Conservation (phyloP, 2,888 invertebrate species). For the Mantis religiosa region DNA sequence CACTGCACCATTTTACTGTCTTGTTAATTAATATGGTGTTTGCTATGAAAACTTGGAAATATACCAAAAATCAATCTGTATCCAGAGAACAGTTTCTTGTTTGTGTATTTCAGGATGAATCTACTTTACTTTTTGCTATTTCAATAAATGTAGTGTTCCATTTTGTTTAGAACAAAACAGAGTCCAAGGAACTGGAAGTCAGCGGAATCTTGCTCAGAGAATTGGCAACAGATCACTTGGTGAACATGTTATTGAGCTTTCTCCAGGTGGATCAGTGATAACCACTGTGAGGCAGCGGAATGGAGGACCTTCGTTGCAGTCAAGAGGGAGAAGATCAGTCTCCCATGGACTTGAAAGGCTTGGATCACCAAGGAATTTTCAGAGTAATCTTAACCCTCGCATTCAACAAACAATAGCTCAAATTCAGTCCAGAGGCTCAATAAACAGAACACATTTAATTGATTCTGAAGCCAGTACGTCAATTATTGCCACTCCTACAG, state of each 20-base stretch:
- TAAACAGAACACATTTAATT: neutral
- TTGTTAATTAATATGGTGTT: too few species aligned
- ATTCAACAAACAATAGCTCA: neutral
- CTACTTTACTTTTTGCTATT: too few species aligned
- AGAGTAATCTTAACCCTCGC: neutral
- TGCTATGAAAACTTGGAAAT: too few species aligned
- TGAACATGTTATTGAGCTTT: neutral
- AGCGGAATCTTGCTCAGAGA: neutral
- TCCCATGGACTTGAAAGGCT: neutral
- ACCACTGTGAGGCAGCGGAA: neutral
- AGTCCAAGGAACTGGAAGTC: neutral
- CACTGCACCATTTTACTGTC: too few species aligned
- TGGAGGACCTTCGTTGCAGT: neutral
- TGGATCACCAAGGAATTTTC: neutral
- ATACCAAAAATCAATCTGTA: too few species aligned
- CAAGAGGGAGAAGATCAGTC: neutral
- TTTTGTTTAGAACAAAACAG: neutral
- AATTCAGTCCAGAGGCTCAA: neutral
- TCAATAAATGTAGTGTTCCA: neutral
- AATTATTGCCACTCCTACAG: neutral
- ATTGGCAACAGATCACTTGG: neutral
- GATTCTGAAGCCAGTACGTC: neutral
- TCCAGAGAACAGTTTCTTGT: too few species aligned
- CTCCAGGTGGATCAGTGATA: neutral
- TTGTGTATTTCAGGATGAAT: too few species aligned